phyloP scores from a whole-genome alignment of 2,888 invertebrate species.

The Diarsia dahlii region DNA sequence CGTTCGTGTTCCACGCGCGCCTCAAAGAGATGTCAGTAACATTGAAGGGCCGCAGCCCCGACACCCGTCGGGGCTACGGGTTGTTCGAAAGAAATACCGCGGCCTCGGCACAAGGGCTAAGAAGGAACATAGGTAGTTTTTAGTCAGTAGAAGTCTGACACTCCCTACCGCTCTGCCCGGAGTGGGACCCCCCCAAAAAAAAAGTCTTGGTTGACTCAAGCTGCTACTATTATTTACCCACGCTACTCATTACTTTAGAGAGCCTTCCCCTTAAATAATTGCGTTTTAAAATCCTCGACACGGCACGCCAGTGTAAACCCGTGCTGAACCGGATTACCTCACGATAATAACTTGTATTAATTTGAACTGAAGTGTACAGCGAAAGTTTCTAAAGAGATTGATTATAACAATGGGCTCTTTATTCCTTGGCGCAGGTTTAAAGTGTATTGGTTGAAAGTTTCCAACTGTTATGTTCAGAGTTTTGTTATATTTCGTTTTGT shows the following conservation, averaged over 20 bases:
- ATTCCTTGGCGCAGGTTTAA: conserved; percentile 29
- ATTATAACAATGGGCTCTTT: conserved; percentile 53
- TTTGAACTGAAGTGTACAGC: conserved; percentile 44
- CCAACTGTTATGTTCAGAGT: conserved; percentile 10
- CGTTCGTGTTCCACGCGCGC: too few species aligned
- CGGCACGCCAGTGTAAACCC: conserved; percentile 38
- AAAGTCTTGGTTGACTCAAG: too few species aligned
- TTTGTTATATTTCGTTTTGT: background rate
- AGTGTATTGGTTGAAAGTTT: conserved; percentile 51
- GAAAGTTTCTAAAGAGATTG: conserved; percentile 54
- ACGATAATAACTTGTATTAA: conserved; percentile 50
- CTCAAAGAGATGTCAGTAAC: too few species aligned
- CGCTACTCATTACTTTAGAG: background rate
- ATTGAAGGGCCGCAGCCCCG: too few species aligned
- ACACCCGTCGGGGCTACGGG: too few species aligned
- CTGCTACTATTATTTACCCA: too few species aligned
- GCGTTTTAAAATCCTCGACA: conserved; percentile 33
- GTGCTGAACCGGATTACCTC: conserved; percentile 44
- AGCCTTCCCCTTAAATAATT: conserved; percentile 16
- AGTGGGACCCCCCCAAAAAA: too few species aligned
- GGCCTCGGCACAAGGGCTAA: too few species aligned
- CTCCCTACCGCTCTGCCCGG: too few species aligned
- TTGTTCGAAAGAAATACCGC: too few species aligned
- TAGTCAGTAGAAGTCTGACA: too few species aligned
- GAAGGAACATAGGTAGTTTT: too few species aligned